Evolutionary conservation across 1,140 invertebrate species (phyloP).

Genomic region (Heliothis subflexa): DNA sequence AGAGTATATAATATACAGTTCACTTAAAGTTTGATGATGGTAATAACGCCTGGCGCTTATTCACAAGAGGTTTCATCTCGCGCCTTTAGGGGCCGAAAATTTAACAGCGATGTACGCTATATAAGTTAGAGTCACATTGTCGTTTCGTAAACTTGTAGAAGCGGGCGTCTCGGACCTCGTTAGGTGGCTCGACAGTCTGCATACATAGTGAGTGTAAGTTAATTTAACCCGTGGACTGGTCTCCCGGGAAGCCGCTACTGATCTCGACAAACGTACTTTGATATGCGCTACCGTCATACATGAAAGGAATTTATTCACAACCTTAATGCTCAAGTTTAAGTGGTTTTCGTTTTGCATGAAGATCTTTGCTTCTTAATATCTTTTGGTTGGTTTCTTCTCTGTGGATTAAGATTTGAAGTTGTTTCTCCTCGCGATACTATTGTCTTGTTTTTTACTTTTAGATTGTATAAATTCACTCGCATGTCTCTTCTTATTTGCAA

Average conservation of each 20-base stretch:
- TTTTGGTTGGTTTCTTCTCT: slow-evolving; percentile 5
- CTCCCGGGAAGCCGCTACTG: slow-evolving; percentile 61
- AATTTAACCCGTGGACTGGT: slow-evolving; percentile 73
- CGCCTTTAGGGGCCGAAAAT: slow-evolving; percentile 39
- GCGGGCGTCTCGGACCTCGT: slow-evolving; percentile 70
- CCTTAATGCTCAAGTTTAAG: slow-evolving; percentile 48
- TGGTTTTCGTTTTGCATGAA: slow-evolving; percentile 29
- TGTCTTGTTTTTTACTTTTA: neutral
- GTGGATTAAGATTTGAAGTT: neutral
- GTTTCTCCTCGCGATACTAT: neutral
- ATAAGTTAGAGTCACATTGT: slow-evolving; percentile 45
- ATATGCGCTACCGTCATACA: slow-evolving; percentile 63
- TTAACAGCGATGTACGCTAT: slow-evolving; percentile 42
- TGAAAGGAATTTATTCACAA: slow-evolving; percentile 66
- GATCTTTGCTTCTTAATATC: neutral
- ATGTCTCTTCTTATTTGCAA: neutral
- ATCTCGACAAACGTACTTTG: slow-evolving; percentile 72
- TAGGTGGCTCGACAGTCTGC: slow-evolving; percentile 73
- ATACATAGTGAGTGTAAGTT: slow-evolving; percentile 82
- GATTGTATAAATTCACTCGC: neutral
- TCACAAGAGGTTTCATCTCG: slow-evolving; percentile 36
- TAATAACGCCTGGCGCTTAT: slow-evolving; percentile 40
- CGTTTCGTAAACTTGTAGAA: slow-evolving; percentile 49
- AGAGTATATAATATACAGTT: neutral
- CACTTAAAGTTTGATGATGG: slow-evolving; percentile 35